Percentiles rank a stretch among this genome's conserved stretches.
These are phyloP conservation scores for Lepidocyrtoides sp. DNA, from an alignment of 2,888 invertebrate genomes.

Conservation along the genomic window DNA sequence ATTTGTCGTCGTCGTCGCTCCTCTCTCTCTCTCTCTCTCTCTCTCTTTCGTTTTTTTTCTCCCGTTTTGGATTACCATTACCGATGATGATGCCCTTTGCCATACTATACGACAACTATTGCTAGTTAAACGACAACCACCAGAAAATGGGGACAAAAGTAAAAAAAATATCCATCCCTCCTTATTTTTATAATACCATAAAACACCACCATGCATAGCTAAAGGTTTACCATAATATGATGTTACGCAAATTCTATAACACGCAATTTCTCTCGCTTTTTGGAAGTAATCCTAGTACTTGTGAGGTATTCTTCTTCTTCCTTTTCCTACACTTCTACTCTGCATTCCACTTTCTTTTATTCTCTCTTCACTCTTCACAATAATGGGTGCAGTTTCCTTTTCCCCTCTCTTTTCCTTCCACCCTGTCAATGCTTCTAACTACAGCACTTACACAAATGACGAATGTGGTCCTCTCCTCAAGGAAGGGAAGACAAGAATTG, in stretches of 20 bases:
- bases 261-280: not conserved
- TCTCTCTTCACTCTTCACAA: conserved; percentile 8
- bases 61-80: conserved; percentile 62
- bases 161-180: conserved; percentile 18
- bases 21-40: conserved; percentile 61
- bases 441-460: conserved; percentile 7
- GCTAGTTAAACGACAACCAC: conserved; percentile 52
- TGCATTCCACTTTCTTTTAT: conserved; percentile 37
- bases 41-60: conserved; percentile 32
- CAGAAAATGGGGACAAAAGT: not conserved
- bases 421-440: conserved; percentile 1
- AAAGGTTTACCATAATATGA: conserved; percentile 50
- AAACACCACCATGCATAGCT: conserved; percentile 2
- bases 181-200: conserved; percentile 30
- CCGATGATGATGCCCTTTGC: not conserved
- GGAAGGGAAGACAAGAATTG: conserved; percentile 68
- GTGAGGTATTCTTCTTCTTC: conserved; percentile 6
- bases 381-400: conserved; percentile 41
- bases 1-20: conserved; percentile 56
- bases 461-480: not conserved
- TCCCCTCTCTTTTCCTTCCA: not conserved
- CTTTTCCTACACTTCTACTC: not conserved
- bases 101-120: conserved; percentile 67
- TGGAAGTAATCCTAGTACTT: not conserved
- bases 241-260: conserved; percentile 49